Percentiles rank a stretch among this genome's conserved stretches.
Conservation (phyloP, 2,113 vertebrate species). For the Aphyosemion australe region DNA sequence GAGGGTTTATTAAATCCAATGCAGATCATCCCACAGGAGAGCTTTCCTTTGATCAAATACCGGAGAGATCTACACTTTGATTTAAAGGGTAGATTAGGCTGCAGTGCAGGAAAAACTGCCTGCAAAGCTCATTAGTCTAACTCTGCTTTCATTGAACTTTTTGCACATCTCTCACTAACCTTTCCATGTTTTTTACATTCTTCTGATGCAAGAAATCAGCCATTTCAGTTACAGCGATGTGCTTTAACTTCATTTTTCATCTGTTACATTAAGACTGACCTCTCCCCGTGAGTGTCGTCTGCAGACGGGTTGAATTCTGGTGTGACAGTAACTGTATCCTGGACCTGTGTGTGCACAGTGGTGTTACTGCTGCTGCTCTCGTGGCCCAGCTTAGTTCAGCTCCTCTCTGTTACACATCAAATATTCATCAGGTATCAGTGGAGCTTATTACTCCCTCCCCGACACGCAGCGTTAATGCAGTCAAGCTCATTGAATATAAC, state of each 20-base stretch:
- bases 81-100: not conserved
- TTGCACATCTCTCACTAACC: not conserved
- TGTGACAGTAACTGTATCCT: constrained; percentile 56
- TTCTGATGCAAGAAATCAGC: not conserved
- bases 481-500: constrained; percentile 40
- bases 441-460: constrained; percentile 54
- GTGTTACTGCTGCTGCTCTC: constrained; percentile 2
- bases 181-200: not conserved
- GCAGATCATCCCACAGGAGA: constrained; percentile 29
- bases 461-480: constrained; percentile 46
- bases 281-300: constrained; percentile 7
- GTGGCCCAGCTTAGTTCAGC: constrained; percentile 14
- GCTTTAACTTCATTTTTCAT: not conserved
- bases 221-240: not conserved
- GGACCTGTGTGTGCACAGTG: not conserved
- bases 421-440: constrained; percentile 64
- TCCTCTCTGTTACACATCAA: constrained; percentile 65
- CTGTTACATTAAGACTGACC: not conserved
- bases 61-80: constrained; percentile 2
- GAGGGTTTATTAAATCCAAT: not conserved
- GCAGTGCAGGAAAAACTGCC: not conserved
- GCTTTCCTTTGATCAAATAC: constrained; percentile 11
- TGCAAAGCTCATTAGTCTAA: not conserved
- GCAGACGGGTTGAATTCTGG: constrained; percentile 10
- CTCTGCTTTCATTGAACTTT: not conserved